Evolutionary conservation across 2,888 invertebrate species (phyloP), one percentile per base, ranked within the genome.

Genomic region (Deilephila elpenor): DNA sequence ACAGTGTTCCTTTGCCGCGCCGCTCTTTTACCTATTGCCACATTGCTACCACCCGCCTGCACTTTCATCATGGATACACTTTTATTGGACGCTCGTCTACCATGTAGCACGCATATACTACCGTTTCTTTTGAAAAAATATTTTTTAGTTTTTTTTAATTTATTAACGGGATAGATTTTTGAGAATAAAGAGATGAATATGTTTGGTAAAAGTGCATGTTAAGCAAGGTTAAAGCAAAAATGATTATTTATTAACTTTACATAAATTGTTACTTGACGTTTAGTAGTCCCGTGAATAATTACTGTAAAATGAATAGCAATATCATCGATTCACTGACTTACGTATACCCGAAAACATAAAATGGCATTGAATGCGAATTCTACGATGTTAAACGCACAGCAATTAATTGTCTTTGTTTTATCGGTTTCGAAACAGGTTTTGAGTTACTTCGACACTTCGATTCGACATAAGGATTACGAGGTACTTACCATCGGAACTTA

Each of bases 21-120:
- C 83, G 87, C 82, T 86, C 89, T 89, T 88, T 88, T 88, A 84
- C 86, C 89, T 88, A 86, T 88, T 84, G 85, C 85, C 83, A 80
- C 80, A 80, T 81, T 81, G 75, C 75, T 74, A 75, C 73, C 71
- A 56, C 73, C 70, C 77, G 76, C 73, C 70, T 78, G 80, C 83
- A 88, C 91, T 91, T 91, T 90, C 91, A 86, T 89, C 84, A 86
- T 74, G 44, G 74, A 75, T 71, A 64, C n/a, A 70, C 72, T 62
- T 71, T 73, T 59, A 59, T 44, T 29, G n/a, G 70, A 70, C 70
- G 64, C 73, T 44, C 56, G 37, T 59, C 59, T 51, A 60, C 44
- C 59, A 56, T 37, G 53, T 56, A 34, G 61, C 53, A 74, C 32
- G 51, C 29, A 72, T 8, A 56, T 37, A 25, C n/a, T 37, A 59